Evolutionary conservation across 2,797 vertebrate genomes (phyloP).

Genomic region (Alfaro cultratus): DNA sequence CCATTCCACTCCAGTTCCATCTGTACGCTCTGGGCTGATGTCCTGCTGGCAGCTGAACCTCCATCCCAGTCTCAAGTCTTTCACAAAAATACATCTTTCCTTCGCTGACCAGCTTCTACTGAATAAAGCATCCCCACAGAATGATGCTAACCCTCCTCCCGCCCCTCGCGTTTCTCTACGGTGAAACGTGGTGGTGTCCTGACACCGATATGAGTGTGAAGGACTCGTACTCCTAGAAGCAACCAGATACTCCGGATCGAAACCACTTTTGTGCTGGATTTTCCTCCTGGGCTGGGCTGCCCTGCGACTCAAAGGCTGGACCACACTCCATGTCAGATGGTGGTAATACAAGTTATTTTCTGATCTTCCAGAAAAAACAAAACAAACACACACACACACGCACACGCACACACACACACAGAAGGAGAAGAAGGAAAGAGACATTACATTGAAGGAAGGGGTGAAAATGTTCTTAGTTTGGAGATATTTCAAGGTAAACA

Average conservation of each 20-base stretch:
- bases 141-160: background rate
- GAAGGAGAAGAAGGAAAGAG: background rate
- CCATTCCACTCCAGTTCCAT: background rate
- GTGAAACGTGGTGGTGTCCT: background rate
- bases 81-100: background rate
- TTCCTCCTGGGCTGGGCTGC: background rate
- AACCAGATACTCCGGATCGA: background rate
- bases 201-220: background rate
- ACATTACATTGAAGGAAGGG: background rate
- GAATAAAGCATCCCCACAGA: background rate
- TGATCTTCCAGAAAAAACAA: background rate
- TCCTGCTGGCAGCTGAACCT: background rate
- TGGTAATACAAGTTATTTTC: background rate
- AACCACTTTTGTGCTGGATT: background rate
- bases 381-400: too few relatives aligned
- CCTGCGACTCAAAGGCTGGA: background rate
- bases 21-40: background rate
- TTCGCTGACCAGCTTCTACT: background rate
- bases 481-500: background rate
- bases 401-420: too few relatives aligned
- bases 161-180: too few relatives aligned
- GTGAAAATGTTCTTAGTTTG: background rate
- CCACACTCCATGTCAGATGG: background rate
- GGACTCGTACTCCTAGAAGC: background rate
- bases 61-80: background rate